Conservation (phyloP, 2,797 vertebrate genomes). For the Urophycis tenuis region DNA sequence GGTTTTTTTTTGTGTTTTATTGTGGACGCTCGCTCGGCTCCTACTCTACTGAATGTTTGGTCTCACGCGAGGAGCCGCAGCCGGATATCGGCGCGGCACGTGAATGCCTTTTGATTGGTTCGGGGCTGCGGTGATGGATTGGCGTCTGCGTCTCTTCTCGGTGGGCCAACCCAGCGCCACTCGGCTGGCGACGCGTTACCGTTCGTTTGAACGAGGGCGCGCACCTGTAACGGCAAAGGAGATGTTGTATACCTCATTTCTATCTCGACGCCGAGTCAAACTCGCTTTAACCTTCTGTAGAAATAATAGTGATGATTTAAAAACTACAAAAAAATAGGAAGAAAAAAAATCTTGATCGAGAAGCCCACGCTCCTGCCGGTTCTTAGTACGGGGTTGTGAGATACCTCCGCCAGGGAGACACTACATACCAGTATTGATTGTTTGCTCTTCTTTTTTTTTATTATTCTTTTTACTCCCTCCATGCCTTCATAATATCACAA, state of each 20-base stretch:
- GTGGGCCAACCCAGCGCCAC: constrained; percentile 34
- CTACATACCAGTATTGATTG: constrained; percentile 61
- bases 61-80: neutral
- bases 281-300: constrained; percentile 87
- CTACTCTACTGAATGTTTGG: neutral
- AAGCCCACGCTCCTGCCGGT: constrained; percentile 61
- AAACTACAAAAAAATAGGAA: constrained; percentile 26
- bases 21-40: neutral
- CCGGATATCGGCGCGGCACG: constrained; percentile 25
- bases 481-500: neutral
- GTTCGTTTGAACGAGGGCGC: constrained; percentile 35
- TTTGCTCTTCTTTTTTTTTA: constrained; percentile 68
- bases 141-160: constrained; percentile 29
- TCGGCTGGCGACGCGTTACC: constrained; percentile 47
- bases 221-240: constrained; percentile 70
- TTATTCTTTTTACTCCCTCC: no score
- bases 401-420: constrained; percentile 69
- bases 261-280: constrained; percentile 83
- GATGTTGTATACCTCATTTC: constrained; percentile 98
- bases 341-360: constrained; percentile 62
- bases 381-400: constrained; percentile 61
- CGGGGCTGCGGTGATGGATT: constrained; percentile 28
- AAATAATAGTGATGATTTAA: constrained; percentile 41
- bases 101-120: constrained; percentile 32
- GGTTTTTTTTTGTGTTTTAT: neutral